Conservation (phyloP, 2,888 invertebrate species). For the Bombylius discolor region DNA sequence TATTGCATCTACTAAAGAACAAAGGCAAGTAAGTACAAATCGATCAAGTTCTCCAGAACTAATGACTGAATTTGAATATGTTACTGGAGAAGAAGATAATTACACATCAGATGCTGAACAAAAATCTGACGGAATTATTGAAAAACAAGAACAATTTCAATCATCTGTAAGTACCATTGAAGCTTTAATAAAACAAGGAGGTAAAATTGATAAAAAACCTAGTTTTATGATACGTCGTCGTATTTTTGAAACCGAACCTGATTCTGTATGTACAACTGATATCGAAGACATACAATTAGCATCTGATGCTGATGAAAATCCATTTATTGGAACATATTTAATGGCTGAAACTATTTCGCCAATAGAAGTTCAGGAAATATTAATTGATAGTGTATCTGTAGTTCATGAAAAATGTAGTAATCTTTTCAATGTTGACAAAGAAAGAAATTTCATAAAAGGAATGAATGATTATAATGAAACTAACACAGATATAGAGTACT, state of each 20-base stretch:
- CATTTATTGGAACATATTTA: neutral
- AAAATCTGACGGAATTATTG: conserved; percentile 8
- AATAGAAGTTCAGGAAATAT: conserved; percentile 32
- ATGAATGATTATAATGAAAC: conserved; percentile 33
- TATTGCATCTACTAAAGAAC: conserved; percentile 10
- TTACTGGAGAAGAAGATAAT: conserved; percentile 32
- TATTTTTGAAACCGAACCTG: neutral
- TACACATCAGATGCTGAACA: conserved; percentile 10
- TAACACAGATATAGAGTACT: conserved; percentile 43
- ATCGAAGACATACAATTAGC: conserved; percentile 38
- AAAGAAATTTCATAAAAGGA: conserved; percentile 41
- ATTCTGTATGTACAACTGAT: conserved; percentile 30
- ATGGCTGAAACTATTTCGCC: conserved; percentile 27
- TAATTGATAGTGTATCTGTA: conserved; percentile 36
- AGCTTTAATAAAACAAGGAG: conserved; percentile 2
- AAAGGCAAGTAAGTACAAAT: conserved; percentile 8
- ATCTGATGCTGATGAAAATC: conserved; percentile 36
- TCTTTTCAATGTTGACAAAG: conserved; percentile 37
- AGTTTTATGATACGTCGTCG: conserved; percentile 5
- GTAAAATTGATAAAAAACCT: conserved; percentile 9
- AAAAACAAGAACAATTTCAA: conserved; percentile 15
- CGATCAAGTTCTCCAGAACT: conserved; percentile 16
- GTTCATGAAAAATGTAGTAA: conserved; percentile 37
- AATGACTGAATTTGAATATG: conserved; percentile 36
- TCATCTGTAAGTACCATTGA: conserved; percentile 17